These are phyloP conservation scores for Hydroisotoma schaefferi DNA, from an alignment of 2,888 invertebrate genomes.

Conservation along the genomic window DNA sequence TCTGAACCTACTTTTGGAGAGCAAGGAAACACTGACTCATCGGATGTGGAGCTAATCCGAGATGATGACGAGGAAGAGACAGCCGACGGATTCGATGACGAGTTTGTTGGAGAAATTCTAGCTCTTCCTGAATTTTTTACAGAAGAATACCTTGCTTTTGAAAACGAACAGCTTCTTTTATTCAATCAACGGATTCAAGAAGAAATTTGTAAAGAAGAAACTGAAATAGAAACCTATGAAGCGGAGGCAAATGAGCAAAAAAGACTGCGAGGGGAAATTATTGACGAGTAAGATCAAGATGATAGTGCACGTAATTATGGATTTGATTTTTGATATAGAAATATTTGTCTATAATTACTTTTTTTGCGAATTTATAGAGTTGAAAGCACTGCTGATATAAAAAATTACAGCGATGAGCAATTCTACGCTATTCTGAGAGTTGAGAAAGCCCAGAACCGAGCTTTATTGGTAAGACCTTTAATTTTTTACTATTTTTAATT, in stretches of 20 bases:
- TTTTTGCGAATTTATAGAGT: background rate
- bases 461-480: no score
- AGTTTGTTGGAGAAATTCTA: constrained; percentile 37
- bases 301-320: background rate
- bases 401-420: no score
- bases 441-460: no score
- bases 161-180: constrained; percentile 43
- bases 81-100: constrained; percentile 30
- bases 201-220: constrained; percentile 41
- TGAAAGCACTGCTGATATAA: background rate
- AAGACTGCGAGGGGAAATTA: no score
- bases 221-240: background rate
- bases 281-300: no score
- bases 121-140: constrained; percentile 43
- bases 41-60: constrained; percentile 26
- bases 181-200: constrained; percentile 43
- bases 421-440: no score
- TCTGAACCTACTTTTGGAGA: constrained; percentile 24
- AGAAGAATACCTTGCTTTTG: constrained; percentile 40
- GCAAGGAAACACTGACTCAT: constrained; percentile 13
- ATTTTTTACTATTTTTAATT: no score
- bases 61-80: constrained; percentile 30
- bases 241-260: background rate
- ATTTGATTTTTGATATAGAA: background rate
- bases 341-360: background rate